Evolutionary conservation across 2,797 vertebrate genomes (phyloP).

Genomic region (Benthosema pterotum): DNA sequence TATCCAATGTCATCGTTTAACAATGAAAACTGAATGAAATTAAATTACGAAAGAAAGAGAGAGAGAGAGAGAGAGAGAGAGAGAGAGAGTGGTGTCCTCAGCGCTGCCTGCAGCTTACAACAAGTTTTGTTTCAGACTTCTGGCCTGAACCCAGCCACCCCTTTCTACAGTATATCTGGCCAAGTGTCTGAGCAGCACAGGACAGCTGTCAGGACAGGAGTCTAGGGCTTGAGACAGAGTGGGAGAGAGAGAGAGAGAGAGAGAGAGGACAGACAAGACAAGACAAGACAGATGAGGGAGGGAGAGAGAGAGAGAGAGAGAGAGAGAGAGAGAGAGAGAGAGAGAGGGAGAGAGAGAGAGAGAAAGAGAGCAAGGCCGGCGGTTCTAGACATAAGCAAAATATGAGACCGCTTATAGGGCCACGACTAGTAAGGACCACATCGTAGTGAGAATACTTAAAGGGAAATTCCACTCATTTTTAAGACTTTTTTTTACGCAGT

Average conservation of each 20-base stretch:
- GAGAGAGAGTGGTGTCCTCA: conserved; percentile 40
- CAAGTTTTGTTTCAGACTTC: conserved; percentile 65
- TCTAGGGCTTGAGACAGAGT: conserved; percentile 64
- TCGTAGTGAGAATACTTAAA: too few species aligned
- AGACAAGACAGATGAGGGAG: background rate
- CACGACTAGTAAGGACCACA: too few species aligned
- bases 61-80: background rate
- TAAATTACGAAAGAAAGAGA: conserved; percentile 23
- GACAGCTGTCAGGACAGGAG: conserved; percentile 72
- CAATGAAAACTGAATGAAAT: conserved; percentile 7
- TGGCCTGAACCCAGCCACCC: conserved; percentile 65
- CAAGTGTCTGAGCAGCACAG: conserved; percentile 60
- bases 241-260: conserved; percentile 56
- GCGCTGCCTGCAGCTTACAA: conserved; percentile 52
- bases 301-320: conserved; percentile 3
- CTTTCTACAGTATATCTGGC: conserved; percentile 70
- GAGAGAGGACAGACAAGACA: background rate
- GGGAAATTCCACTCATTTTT: too few species aligned
- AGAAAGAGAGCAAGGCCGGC: too few species aligned
- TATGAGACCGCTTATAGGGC: too few species aligned
- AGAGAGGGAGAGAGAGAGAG: background rate
- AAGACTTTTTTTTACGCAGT: too few species aligned
- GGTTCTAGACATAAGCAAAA: too few species aligned
- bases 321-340: conserved; percentile 23
- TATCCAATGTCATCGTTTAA: background rate